phyloP scores from a whole-genome alignment of 2,113 vertebrate genomes.

The Myrmecobius fasciatus region DNA sequence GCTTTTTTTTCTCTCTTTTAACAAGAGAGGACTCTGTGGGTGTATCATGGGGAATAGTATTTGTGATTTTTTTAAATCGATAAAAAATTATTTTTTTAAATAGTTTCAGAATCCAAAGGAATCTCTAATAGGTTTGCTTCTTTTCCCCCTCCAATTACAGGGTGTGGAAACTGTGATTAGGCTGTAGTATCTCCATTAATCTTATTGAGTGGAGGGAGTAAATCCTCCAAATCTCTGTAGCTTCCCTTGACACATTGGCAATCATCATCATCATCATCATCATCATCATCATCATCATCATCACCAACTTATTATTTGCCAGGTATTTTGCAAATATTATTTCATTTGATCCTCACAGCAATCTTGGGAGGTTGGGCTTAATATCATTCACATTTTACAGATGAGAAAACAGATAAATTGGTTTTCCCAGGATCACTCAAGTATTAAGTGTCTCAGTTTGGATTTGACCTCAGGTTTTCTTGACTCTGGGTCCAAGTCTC shows the following conservation, averaged over 20 bases:
- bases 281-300: no score
- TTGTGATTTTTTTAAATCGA: not conserved
- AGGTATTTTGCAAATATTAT: not conserved
- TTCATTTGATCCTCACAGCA: not conserved
- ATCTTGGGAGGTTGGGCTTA: not conserved
- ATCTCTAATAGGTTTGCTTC: not conserved
- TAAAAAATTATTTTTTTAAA: not conserved
- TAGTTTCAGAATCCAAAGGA: not conserved
- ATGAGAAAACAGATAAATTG: not conserved
- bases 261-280: no score
- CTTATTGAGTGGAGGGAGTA: not conserved
- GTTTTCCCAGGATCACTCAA: not conserved
- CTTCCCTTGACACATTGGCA: not conserved
- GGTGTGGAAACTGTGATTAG: not conserved
- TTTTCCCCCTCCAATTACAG: not conserved
- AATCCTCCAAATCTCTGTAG: not conserved
- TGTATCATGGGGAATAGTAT: not conserved
- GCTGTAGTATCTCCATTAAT: not conserved
- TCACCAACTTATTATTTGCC: not conserved
- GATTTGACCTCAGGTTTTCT: not conserved
- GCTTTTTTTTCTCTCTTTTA: not conserved
- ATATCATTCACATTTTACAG: not conserved
- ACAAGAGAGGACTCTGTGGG: not conserved
- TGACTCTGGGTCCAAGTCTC: not conserved
- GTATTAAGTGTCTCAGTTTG: not conserved